Evolutionary conservation across 2,888 invertebrate genomes (phyloP).

Genomic region (Arctia plantaginis): DNA sequence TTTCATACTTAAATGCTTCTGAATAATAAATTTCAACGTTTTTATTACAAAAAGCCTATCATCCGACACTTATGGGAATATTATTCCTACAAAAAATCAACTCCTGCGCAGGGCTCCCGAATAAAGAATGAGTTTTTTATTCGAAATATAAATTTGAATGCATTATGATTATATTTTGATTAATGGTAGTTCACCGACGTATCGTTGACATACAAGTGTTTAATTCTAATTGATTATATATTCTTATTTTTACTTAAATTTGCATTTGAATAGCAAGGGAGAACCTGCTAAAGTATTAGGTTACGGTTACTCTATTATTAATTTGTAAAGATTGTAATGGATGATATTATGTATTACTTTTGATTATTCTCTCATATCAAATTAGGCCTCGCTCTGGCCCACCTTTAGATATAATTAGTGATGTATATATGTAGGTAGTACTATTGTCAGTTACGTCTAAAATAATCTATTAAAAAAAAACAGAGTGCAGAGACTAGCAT

Average conservation of each 20-base stretch:
- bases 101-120: constrained; percentile 53
- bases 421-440: background rate
- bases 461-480: background rate
- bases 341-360: background rate
- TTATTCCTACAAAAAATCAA: constrained; percentile 52
- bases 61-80: constrained; percentile 52
- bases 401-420: background rate
- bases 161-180: constrained; percentile 45
- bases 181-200: constrained; percentile 38
- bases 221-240: constrained; percentile 74
- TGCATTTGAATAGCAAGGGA: constrained; percentile 42
- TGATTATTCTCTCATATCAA: background rate
- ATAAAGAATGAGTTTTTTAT: constrained; percentile 59
- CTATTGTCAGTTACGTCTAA: background rate
- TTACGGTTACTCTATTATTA: constrained; percentile 36
- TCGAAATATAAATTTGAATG: constrained; percentile 59
- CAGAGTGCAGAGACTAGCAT: background rate
- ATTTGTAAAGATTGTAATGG: constrained; percentile 13
- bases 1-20: constrained; percentile 24
- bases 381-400: background rate
- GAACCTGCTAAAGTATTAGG: constrained; percentile 36
- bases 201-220: constrained; percentile 69
- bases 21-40: constrained; percentile 41
- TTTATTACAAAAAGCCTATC: constrained; percentile 37
- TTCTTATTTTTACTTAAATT: constrained; percentile 49